These are phyloP conservation scores for Heliconius cydno DNA, from an alignment of 2,888 invertebrate species.

Conservation along the genomic window DNA sequence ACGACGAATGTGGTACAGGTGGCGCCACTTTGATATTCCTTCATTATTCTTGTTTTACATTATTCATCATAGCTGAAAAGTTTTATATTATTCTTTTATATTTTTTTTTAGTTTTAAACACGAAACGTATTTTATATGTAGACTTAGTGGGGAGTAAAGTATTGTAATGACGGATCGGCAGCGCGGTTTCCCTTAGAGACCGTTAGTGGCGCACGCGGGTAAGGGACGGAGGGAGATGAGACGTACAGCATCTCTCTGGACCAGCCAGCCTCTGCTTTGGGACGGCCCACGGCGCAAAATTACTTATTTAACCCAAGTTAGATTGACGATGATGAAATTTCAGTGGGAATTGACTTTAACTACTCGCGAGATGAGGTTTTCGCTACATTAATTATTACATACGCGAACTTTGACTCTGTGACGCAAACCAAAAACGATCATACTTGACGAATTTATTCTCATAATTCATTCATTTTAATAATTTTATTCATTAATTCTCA, in stretches of 20 bases:
- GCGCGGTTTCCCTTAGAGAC: slow-evolving; percentile 73
- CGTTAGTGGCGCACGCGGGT: slow-evolving; percentile 62
- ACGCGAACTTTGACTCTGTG: slow-evolving; percentile 48
- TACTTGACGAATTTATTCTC: not conserved
- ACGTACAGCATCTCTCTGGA: slow-evolving; percentile 74
- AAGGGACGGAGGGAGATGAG: slow-evolving; percentile 74
- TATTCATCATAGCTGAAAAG: slow-evolving; percentile 31
- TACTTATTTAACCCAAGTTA: slow-evolving; percentile 80
- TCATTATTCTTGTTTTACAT: slow-evolving; percentile 46
- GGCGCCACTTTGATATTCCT: slow-evolving; percentile 69
- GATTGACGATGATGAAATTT: slow-evolving; percentile 83
- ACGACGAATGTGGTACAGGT: slow-evolving; percentile 69
- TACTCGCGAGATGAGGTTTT: slow-evolving; percentile 75
- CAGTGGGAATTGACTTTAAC: slow-evolving; percentile 81
- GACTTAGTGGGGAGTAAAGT: slow-evolving; percentile 53
- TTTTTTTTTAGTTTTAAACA: slow-evolving; percentile 46
- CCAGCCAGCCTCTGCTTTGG: slow-evolving; percentile 66
- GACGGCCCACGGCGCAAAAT: slow-evolving; percentile 75
- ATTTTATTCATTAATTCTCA: too few relatives aligned
- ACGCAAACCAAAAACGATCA: slow-evolving; percentile 16
- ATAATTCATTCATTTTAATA: too few relatives aligned
- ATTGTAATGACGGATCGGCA: slow-evolving; percentile 65
- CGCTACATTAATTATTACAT: slow-evolving; percentile 69
- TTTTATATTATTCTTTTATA: slow-evolving; percentile 37
- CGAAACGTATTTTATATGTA: slow-evolving; percentile 50